Percentiles rank a stretch among this genome's conserved stretches.
These are phyloP conservation scores for Melinaea marsaeus DNA, from an alignment of 2,888 invertebrate genomes.

Conservation along the genomic window DNA sequence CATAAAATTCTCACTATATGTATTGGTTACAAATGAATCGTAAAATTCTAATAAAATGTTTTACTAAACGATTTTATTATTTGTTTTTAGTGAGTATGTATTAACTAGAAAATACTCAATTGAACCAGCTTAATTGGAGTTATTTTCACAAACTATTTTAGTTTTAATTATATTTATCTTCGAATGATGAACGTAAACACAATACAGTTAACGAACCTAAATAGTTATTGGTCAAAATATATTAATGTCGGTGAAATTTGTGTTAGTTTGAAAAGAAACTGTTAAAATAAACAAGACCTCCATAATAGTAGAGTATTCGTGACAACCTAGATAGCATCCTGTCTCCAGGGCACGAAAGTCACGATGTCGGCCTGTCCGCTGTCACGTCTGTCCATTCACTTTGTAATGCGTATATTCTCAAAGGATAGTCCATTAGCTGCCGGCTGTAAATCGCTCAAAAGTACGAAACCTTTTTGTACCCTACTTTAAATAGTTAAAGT, in stretches of 20 bases:
- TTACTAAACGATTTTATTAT: slow-evolving; percentile 14
- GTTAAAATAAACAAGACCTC: not conserved
- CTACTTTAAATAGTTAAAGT: no score
- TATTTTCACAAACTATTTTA: no score
- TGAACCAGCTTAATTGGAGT: slow-evolving; percentile 6
- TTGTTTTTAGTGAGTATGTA: slow-evolving; percentile 3
- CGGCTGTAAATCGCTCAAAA: not conserved
- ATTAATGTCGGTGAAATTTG: not conserved
- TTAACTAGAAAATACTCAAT: not conserved
- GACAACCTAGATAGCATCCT: slow-evolving; percentile 12
- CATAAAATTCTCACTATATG: slow-evolving; percentile 38
- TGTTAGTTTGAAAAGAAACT: not conserved
- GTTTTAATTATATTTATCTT: no score
- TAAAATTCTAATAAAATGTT: slow-evolving; percentile 31
- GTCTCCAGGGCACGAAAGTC: slow-evolving; percentile 19
- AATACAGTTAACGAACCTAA: no score
- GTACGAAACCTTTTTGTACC: no score
- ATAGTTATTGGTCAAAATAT: not conserved
- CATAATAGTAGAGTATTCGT: slow-evolving; percentile 6
- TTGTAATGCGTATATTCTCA: slow-evolving; percentile 16
- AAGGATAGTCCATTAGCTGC: slow-evolving; percentile 4
- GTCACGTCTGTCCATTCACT: slow-evolving; percentile 18
- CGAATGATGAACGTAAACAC: no score
- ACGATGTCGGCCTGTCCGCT: slow-evolving; percentile 7
- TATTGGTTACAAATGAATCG: slow-evolving; percentile 39